phyloP scores from a whole-genome alignment of 1,140 invertebrate species.

The Telenomus remus region DNA sequence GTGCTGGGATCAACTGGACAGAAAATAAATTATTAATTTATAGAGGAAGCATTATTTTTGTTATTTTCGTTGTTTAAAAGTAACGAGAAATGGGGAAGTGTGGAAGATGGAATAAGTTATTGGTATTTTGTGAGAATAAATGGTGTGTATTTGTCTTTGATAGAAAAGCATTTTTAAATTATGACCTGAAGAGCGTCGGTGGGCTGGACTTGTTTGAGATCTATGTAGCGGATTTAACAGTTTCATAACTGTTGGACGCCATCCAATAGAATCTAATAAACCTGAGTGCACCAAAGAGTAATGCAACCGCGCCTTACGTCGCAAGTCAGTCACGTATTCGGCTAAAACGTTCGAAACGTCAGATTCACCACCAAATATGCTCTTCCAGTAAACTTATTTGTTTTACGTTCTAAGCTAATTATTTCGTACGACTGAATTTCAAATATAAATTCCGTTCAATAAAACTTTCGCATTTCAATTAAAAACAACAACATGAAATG shows the following conservation, averaged over 20 bases:
- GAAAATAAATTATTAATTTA: too few relatives aligned
- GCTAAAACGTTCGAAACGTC: conserved; percentile 36
- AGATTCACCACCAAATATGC: conserved; percentile 50
- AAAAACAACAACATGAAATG: too few relatives aligned
- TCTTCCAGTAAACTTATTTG: conserved; percentile 49
- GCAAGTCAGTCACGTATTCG: conserved; percentile 50
- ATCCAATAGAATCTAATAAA: conserved; percentile 61
- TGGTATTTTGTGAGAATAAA: conserved; percentile 14
- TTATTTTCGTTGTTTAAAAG: conserved; percentile 11
- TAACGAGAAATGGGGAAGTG: background rate
- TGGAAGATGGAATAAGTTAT: conserved; percentile 10
- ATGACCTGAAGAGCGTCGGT: conserved; percentile 12
- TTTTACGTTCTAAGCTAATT: too few relatives aligned
- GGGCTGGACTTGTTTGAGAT: conserved; percentile 25
- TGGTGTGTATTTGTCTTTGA: conserved; percentile 39
- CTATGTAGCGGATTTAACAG: conserved; percentile 58
- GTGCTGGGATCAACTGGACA: too few relatives aligned
- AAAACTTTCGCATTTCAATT: too few relatives aligned
- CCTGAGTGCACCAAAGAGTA: conserved; percentile 58
- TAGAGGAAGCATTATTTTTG: conserved; percentile 23
- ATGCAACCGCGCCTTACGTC: conserved; percentile 50
- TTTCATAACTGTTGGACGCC: conserved; percentile 59
- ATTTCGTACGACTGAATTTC: too few relatives aligned
- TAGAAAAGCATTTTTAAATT: conserved; percentile 33
- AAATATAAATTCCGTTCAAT: too few relatives aligned